These are phyloP conservation scores for Murina feae DNA, from an alignment of 2,113 vertebrate species.

Conservation along the genomic window DNA sequence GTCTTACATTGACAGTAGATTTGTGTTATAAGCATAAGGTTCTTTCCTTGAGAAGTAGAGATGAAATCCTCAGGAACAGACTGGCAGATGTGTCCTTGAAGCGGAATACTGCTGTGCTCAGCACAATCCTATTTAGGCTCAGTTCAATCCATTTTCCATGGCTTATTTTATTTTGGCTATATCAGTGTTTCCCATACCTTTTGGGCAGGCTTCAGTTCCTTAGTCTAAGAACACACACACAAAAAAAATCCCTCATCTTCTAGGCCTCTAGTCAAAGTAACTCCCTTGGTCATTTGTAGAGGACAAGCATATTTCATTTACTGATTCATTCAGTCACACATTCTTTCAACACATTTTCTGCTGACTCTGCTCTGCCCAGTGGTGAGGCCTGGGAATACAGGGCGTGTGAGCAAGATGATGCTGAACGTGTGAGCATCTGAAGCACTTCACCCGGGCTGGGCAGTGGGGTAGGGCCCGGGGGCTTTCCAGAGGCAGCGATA, in stretches of 20 bases:
- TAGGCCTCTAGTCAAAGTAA: background rate
- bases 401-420: background rate
- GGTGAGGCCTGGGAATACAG: background rate
- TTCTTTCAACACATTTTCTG: background rate
- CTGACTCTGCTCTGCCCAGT: background rate
- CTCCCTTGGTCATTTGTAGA: background rate
- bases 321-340: background rate
- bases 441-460: background rate
- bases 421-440: accelerated
- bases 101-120: background rate
- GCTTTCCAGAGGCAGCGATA: background rate
- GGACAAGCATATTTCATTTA: background rate
- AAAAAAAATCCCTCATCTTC: background rate
- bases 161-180: background rate
- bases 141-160: background rate
- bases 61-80: background rate
- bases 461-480: background rate
- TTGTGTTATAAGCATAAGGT: background rate
- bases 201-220: background rate
- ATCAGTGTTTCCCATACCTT: background rate
- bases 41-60: background rate
- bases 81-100: background rate
- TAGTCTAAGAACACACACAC: background rate
- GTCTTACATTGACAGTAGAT: background rate
- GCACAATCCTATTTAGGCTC: background rate